Evolutionary conservation across 1,140 invertebrate species (phyloP), one percentile per base, ranked within the genome.

Genomic region (Zaprionus davidi): DNA sequence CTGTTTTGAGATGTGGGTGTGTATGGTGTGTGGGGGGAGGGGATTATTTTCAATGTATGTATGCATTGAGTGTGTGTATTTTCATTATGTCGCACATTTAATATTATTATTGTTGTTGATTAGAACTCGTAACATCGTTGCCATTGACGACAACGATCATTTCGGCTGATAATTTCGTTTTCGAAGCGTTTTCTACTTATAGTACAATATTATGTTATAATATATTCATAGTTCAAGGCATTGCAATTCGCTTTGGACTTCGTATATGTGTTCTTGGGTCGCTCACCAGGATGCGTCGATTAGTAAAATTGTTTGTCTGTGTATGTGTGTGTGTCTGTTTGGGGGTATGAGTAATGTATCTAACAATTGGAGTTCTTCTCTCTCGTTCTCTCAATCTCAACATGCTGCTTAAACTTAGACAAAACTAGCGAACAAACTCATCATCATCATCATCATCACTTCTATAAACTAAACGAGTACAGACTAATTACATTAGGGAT

Each of bases 331-430:
- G n/a, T n/a, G 65, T 31, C 24, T 13, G n/a, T 44, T 46, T 46
- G 7, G 3, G n/a, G n/a, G 41, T 17, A 46, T 46, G 41, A 46
- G 41, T 46, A 46, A 46, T 57, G 46, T 78, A 83, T 68, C 81
- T 78, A 87, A 88, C 83, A 87, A 81, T 87, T 70, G 38, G 81
- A 68, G 64, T 70, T 31, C 36, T 44, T 49, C 24, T 53, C 31
- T 67, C 41, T 38, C 26, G 58, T 31, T 66, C 55, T 75, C 65
- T 65, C 71, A 88, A 88, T 88, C 71, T 83, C 78, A 88, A 84
- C 84, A 87, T 80, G 77, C 80, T 55, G 84, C 84, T 88, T 88
- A 88, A 83, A 81, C 81, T 69, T 83, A 88, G 81, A 79, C 71
- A 90, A 73, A 87, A 81, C 84, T 79, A 83, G 46, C 59, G 63